Conservation (phyloP, 2,113 vertebrate species). For the Phycodurus eques region DNA sequence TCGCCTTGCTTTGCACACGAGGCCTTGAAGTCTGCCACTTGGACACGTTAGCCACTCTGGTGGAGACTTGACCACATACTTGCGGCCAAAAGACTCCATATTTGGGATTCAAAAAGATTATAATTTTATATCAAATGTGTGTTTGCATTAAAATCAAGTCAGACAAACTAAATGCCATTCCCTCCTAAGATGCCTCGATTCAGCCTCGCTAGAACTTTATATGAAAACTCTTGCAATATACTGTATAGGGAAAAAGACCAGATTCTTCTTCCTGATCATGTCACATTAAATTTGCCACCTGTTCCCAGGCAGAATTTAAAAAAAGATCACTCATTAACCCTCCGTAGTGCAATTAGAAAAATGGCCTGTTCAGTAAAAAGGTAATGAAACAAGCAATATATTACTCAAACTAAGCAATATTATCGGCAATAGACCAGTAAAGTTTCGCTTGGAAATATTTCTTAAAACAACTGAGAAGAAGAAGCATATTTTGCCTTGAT, state of each 20-base stretch:
- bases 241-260: neutral
- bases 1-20: constrained; percentile 1
- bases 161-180: neutral
- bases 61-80: neutral
- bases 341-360: too few relatives aligned
- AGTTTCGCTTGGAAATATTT: too few relatives aligned
- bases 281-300: neutral
- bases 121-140: neutral
- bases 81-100: neutral
- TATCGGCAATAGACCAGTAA: too few relatives aligned
- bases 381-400: too few relatives aligned
- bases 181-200: neutral
- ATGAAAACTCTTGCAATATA: neutral
- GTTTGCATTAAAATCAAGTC: neutral
- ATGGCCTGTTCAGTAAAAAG: too few relatives aligned
- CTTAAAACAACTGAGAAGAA: too few relatives aligned
- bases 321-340: too few relatives aligned
- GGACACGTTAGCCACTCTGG: neutral
- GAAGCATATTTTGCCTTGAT: too few relatives aligned
- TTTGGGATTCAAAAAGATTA: neutral
- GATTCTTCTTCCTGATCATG: neutral
- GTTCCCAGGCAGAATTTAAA: too few relatives aligned
- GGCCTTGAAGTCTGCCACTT: neutral
- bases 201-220: neutral
- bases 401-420: too few relatives aligned